Base-by-base conservation (phyloP, 1,140 invertebrate genomes). In the Zaprionus capensis region DNA sequence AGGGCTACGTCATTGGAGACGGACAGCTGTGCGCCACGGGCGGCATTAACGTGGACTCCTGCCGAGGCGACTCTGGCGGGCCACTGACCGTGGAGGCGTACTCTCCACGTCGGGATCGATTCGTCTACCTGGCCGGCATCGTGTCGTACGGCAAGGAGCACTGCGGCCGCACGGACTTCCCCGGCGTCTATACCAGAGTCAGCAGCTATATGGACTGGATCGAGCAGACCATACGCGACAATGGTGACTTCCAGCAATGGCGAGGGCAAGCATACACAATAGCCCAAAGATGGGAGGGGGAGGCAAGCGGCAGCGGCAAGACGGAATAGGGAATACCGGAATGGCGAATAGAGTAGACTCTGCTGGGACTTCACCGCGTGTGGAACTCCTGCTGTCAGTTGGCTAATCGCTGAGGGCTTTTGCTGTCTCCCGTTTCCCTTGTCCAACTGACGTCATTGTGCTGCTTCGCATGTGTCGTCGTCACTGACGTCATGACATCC, bases 11-110 rank as follows among this genome's bases (percentile, higher is more conserved):
- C 0, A 31, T 88, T 1, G 22, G 20, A 24, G 58, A 68, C 0
- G 55, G 58, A 0, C 91, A 91, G n/a, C 57, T 92, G 28, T 92
- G 91, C n/a, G 91, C 90, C 26, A 71, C 76, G 6, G 90, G 91
- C 5, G 77, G 78, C 2, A 1, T 62, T 0, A 68, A 79, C 2
- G 64, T 82, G 2, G 91, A 92, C 6, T 82, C 91, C 2, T 92
- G 91, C 46, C 55, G 55, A 7, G 90, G 90, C 7, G 91, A 92
- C 28, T 92, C 91, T 3, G 91, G 91, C 17, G 85, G 91, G 0
- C 91, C 91, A 1, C 69, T 92, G 3, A 91, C 91, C 38, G 66
- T 74, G 4, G 76, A 83, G 41, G 72, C 53, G 0, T 72, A 46
- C 6, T 78, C 84, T 5, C 36, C 73, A 12, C 24, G 31, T 5